Evolutionary conservation across 2,113 vertebrate genomes (phyloP).

Genomic region (Malurus melanocephalus): DNA sequence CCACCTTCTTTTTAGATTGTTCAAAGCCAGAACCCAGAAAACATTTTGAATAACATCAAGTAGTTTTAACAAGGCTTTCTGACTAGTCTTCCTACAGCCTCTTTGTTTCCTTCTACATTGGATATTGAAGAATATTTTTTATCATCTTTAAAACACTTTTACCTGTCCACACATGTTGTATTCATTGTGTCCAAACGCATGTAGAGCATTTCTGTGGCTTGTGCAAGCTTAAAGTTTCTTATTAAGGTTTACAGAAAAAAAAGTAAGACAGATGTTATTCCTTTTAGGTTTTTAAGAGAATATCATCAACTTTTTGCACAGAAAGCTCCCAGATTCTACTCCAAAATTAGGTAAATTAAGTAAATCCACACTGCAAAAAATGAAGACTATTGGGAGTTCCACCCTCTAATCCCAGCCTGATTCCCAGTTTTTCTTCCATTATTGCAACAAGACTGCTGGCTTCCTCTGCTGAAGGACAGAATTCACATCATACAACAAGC

Average conservation of each 20-base stretch:
- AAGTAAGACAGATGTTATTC: background rate
- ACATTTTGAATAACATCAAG: background rate
- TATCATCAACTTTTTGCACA: background rate
- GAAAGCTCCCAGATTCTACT: background rate
- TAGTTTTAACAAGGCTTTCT: background rate
- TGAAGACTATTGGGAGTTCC: background rate
- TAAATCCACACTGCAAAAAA: background rate
- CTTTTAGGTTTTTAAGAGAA: background rate
- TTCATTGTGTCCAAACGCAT: constrained; percentile 98
- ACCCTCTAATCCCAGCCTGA: background rate
- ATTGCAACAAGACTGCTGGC: background rate
- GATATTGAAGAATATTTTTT: background rate
- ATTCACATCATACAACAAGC: background rate
- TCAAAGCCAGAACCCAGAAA: background rate
- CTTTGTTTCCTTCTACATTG: background rate
- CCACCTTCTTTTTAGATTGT: background rate
- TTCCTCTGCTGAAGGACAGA: background rate
- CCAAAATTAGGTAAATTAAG: background rate
- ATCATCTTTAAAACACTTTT: background rate
- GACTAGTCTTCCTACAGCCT: background rate
- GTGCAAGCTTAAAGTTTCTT: constrained; percentile 82
- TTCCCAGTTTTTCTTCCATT: background rate
- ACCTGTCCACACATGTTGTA: constrained; percentile 93
- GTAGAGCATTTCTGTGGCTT: constrained; percentile 97
- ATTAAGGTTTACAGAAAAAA: constrained; percentile 72